Evolutionary conservation across 2,888 invertebrate genomes (phyloP).

Genomic region (Diploptera punctata): DNA sequence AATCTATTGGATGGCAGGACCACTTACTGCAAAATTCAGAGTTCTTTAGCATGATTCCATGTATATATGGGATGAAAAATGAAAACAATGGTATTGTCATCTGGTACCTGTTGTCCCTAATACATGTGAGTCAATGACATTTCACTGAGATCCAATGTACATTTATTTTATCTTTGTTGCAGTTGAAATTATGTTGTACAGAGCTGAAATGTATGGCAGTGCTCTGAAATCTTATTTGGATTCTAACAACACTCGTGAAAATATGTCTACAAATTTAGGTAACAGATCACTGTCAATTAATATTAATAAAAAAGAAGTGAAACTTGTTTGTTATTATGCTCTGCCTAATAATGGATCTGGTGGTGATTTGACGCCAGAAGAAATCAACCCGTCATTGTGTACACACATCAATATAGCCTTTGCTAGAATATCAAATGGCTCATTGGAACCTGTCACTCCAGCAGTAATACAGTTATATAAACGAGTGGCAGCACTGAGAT

Average conservation of each 20-base stretch:
- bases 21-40: too few relatives aligned
- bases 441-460: constrained; percentile 61
- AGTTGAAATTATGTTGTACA: constrained; percentile 10
- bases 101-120: too few relatives aligned
- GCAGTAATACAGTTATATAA: constrained; percentile 45
- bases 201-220: constrained; percentile 16
- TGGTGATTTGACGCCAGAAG: constrained; percentile 59
- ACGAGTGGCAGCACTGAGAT: constrained; percentile 62
- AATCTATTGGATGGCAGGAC: too few relatives aligned
- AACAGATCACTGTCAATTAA: constrained; percentile 36
- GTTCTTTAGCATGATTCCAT: too few relatives aligned
- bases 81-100: too few relatives aligned
- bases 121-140: too few relatives aligned
- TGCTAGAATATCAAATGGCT: constrained; percentile 67
- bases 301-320: constrained; percentile 43
- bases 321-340: constrained; percentile 75
- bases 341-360: constrained; percentile 56
- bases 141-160: too few relatives aligned
- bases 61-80: too few relatives aligned
- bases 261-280: background rate
- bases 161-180: too few relatives aligned
- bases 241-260: constrained; percentile 2
- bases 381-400: constrained; percentile 75
- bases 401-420: constrained; percentile 85
- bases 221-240: constrained; percentile 17